Conservation (phyloP, 2,797 vertebrate species). For the Neostethus bicornis region DNA sequence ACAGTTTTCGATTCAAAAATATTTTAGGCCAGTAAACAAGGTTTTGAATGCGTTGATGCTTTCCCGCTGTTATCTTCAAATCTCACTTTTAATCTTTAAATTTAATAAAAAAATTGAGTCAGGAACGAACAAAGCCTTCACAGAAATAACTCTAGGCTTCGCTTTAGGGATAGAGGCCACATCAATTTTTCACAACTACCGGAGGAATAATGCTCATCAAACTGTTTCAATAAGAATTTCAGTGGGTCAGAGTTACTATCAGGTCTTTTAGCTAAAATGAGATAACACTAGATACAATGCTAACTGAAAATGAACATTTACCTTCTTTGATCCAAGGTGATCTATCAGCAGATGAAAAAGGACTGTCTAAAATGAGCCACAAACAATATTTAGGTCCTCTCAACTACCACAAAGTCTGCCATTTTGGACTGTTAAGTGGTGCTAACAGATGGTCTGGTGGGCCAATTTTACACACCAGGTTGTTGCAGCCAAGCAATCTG, state of each 20-base stretch:
- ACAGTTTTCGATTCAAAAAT: too few species aligned
- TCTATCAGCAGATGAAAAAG: constrained; percentile 13
- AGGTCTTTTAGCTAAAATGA: background rate
- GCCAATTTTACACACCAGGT: constrained; percentile 28
- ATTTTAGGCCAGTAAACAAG: too few species aligned
- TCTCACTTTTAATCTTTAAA: too few species aligned
- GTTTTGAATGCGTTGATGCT: too few species aligned
- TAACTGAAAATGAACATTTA: constrained; percentile 1
- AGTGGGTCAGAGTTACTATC: constrained; percentile 13
- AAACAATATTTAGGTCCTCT: constrained; percentile 12
- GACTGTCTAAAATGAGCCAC: constrained; percentile 1
- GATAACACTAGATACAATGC: background rate
- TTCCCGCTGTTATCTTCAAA: too few species aligned
- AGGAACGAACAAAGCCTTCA: constrained; percentile 30
- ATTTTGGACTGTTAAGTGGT: constrained; percentile 28
- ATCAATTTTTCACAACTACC: constrained; percentile 54
- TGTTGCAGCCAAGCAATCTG: constrained; percentile 48
- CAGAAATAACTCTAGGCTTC: constrained; percentile 41
- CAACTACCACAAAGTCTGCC: constrained; percentile 34
- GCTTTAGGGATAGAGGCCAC: constrained; percentile 35
- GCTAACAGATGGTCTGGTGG: constrained; percentile 50
- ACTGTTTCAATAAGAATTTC: constrained; percentile 24
- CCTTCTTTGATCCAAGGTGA: constrained; percentile 5
- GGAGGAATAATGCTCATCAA: constrained; percentile 31
- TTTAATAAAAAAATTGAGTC: constrained; percentile 24